A percentile compares a stretch with the other conserved stretches of the same genome.
Evolutionary conservation across 2,888 invertebrate species (phyloP).

Genomic region (Idaea biselata): DNA sequence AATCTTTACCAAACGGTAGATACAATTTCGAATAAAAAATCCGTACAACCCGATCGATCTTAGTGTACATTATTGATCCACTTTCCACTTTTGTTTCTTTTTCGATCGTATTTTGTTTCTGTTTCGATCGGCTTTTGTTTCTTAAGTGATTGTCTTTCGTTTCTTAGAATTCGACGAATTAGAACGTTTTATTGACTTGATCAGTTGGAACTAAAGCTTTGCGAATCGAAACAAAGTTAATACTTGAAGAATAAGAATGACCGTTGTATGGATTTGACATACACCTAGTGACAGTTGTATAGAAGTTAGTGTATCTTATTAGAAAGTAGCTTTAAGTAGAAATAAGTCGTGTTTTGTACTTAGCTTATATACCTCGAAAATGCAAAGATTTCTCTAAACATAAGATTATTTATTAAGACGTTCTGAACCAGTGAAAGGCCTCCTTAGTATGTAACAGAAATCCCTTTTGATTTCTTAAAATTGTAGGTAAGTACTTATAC

Average conservation of each 20-base stretch:
- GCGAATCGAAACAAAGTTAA: background rate
- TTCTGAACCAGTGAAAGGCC: background rate
- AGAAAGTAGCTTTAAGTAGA: slow-evolving; percentile 2
- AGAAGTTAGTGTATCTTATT: background rate
- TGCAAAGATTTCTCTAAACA: background rate
- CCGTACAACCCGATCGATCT: background rate
- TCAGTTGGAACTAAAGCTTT: no score
- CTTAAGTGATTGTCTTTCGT: no score
- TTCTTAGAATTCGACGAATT: no score
- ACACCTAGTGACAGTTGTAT: background rate
- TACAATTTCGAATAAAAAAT: background rate
- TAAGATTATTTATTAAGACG: background rate
- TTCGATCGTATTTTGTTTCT: no score
- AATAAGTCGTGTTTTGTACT: slow-evolving; percentile 3
- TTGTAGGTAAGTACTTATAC: no score
- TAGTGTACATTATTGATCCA: background rate
- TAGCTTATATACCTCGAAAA: slow-evolving; percentile 1
- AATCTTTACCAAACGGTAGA: background rate
- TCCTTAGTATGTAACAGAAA: background rate
- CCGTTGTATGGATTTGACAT: background rate
- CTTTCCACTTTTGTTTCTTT: no score
- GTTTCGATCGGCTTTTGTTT: no score
- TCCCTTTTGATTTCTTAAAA: background rate
- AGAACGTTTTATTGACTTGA: no score
- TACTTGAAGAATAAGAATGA: background rate